These are phyloP conservation scores for Rhabdophis nuchalis DNA, from an alignment of 2,797 vertebrate species.

Conservation along the genomic window DNA sequence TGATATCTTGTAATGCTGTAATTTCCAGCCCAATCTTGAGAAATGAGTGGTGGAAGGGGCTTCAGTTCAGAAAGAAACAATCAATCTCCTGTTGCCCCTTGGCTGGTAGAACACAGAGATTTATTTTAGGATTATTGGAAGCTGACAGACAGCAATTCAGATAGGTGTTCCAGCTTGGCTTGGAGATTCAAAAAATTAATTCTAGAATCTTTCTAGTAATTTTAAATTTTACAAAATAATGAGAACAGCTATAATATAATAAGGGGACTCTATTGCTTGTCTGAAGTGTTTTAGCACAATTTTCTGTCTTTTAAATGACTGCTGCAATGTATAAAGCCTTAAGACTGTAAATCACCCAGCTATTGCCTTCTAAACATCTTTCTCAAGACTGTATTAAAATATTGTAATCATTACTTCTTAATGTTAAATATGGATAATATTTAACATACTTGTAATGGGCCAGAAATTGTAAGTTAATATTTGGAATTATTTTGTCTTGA, in stretches of 20 bases:
- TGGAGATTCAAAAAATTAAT: not conserved
- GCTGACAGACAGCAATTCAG: not conserved
- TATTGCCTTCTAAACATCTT: not conserved
- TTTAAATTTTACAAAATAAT: not conserved
- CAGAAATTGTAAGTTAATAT: not conserved
- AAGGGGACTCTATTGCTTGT: not conserved
- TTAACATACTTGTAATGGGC: not conserved
- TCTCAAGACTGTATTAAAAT: not conserved
- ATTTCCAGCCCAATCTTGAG: not conserved
- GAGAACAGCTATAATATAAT: not conserved
- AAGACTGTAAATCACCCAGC: not conserved
- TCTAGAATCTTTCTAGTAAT: not conserved
- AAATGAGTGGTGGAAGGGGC: not conserved
- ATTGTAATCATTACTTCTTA: not conserved
- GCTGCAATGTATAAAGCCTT: not conserved
- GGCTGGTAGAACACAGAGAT: not conserved
- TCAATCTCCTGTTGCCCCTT: not conserved
- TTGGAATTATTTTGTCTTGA: not conserved
- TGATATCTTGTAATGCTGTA: not conserved
- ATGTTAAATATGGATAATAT: not conserved
- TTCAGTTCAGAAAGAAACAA: not conserved
- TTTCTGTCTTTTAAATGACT: not conserved
- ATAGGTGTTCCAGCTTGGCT: not conserved
- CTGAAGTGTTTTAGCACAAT: not conserved
- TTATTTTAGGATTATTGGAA: not conserved